Base-by-base conservation (phyloP, 2,797 vertebrate genomes). In the Ataeniobius toweri region DNA sequence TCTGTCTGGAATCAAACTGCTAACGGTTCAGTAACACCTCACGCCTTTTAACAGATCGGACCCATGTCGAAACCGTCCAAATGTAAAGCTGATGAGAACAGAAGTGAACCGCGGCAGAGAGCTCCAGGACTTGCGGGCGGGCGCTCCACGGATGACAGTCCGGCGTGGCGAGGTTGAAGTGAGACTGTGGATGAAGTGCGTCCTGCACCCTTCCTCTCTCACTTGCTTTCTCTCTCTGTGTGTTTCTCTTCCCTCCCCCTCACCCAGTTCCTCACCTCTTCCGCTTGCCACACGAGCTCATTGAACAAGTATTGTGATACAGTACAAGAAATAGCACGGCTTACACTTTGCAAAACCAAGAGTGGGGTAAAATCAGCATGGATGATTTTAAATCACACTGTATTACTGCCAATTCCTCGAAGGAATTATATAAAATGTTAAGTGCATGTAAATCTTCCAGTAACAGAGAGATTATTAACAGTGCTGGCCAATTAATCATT, bases 261-360 rank as follows among this genome's bases (percentile, higher is more conserved):
- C 83, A 83, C 80, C 79, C 83, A 67, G 68, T 28, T 81, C 85
- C 39, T 89, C 89, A 88, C 88, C 86, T 93, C 92, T 91, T 93
- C 93, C 90, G 90, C 91, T 83, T 80, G 82, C 73, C 81, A 85
- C 84, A 83, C 63, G 63, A 78, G 75, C 85, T 88, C 76, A 36
- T 22, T 73, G 68, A 80, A 58, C 63, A 24, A 36, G 28, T 18
- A 31, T 26, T 31, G 26, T 61, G 59, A 28, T 65, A 78, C 69
- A 74, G 44, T 18, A 0, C 76, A 46, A 75, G n/a, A 74, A 10
- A 53, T 1, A 67, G 10, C 46, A 48, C 53, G 44, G 26, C 44
- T 28, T 70, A n/a, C 67, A 26, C 44, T n/a, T 70, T 41, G 39
- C 6, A n/a, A n/a, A 10, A 6, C 5, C 24, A 14, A 12, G 24